These are phyloP conservation scores for Drosophila gunungcola DNA, from an alignment of 1,140 invertebrate genomes.

Conservation along the genomic window DNA sequence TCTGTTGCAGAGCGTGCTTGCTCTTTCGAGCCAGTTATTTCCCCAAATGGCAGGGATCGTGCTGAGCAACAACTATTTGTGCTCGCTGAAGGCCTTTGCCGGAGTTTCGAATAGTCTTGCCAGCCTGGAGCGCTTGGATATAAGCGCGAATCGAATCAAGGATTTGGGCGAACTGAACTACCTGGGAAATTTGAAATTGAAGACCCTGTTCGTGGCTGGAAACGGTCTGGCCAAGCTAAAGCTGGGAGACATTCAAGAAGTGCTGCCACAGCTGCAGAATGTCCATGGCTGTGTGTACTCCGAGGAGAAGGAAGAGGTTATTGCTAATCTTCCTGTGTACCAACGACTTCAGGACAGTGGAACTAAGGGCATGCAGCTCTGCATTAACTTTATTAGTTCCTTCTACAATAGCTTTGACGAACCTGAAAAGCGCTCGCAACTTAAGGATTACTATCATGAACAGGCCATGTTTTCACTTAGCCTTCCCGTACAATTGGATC, in stretches of 20 bases:
- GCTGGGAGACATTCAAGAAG: not conserved
- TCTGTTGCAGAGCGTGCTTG: conserved; percentile 11
- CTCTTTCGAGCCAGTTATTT: not conserved
- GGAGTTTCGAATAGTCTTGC: not conserved
- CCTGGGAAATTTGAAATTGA: conserved; percentile 6
- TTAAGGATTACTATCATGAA: conserved; percentile 14
- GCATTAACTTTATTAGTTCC: not conserved
- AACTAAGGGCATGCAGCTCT: not conserved
- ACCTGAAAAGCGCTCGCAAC: conserved; percentile 1
- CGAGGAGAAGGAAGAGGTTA: not conserved
- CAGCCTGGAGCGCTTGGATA: conserved; percentile 35
- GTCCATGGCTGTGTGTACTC: conserved; percentile 11
- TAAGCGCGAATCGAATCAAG: conserved; percentile 39
- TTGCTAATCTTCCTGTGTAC: not conserved
- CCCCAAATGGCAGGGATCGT: conserved; percentile 8
- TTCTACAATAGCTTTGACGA: conserved; percentile 39
- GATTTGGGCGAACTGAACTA: conserved; percentile 22
- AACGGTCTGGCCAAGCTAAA: conserved; percentile 35
- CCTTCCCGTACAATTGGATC: conserved; percentile 1
- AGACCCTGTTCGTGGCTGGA: conserved; percentile 10
- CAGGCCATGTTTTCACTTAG: conserved; percentile 37
- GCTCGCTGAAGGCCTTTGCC: conserved; percentile 32
- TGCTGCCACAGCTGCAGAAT: conserved; percentile 25
- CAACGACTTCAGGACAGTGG: not conserved
- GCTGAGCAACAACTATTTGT: conserved; percentile 48